A percentile compares a stretch with the other conserved stretches of the same genome.
These are phyloP conservation scores for Setophaga coronata DNA, from an alignment of 2,113 vertebrate species.

Conservation along the genomic window DNA sequence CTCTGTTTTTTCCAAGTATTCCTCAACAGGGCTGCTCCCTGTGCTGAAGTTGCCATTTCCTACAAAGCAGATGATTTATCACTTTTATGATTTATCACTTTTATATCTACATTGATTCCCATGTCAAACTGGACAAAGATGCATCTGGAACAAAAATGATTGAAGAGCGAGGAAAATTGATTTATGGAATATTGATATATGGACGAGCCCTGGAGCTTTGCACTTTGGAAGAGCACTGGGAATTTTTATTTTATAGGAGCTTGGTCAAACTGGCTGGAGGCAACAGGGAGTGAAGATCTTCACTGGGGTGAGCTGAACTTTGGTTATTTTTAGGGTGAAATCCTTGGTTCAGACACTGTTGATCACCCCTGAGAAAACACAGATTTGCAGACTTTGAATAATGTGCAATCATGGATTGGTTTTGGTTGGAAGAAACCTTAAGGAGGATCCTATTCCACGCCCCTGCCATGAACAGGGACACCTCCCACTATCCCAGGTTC, in stretches of 20 bases:
- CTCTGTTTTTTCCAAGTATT: background rate
- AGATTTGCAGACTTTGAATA: background rate
- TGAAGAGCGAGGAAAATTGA: background rate
- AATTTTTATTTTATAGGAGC: fast-evolving
- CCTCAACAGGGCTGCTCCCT: background rate
- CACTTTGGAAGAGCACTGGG: background rate
- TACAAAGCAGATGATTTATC: background rate
- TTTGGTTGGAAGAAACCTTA: background rate
- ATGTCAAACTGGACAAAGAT: background rate
- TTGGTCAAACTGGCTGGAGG: background rate
- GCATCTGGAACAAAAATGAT: background rate
- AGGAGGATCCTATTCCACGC: fast-evolving
- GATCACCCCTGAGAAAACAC: background rate
- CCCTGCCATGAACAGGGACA: background rate
- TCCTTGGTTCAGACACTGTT: background rate
- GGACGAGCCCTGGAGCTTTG: background rate
- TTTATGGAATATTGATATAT: background rate
- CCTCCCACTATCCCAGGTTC: fast-evolving
- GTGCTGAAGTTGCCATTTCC: background rate
- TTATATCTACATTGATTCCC: background rate
- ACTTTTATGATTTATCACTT: background rate
- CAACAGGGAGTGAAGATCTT: background rate
- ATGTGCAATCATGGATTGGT: fast-evolving
- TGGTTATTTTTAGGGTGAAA: background rate
- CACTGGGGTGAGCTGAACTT: background rate